phyloP scores from a whole-genome alignment of 2,113 vertebrate species.

The Bufo gargarizans region DNA sequence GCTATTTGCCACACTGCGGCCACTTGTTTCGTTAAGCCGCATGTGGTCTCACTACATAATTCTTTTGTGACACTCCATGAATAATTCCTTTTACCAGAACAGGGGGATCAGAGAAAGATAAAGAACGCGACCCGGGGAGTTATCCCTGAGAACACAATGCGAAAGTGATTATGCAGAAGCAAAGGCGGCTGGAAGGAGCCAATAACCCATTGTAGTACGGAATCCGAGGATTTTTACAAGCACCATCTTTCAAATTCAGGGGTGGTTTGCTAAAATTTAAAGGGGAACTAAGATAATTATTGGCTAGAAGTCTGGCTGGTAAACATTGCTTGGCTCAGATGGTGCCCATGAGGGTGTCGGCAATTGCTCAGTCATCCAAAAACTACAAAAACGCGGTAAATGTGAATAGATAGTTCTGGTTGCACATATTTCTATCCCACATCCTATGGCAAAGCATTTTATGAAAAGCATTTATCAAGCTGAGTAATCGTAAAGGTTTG shows the following conservation, averaged over 20 bases:
- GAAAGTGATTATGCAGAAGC: neutral
- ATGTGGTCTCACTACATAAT: neutral
- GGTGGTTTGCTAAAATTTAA: no score
- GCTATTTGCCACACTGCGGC: neutral
- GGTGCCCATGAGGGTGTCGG: conserved; percentile 61
- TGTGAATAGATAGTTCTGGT: neutral
- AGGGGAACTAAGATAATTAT: no score
- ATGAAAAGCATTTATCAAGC: no score
- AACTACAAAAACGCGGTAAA: conserved; percentile 26
- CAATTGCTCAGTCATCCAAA: neutral
- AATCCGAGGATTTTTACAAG: no score
- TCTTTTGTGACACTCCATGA: neutral
- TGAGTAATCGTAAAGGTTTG: no score
- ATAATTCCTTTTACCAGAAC: conserved; percentile 2
- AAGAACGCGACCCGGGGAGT: neutral
- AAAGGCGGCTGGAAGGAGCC: neutral
- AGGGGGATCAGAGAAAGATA: neutral
- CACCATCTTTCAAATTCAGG: no score
- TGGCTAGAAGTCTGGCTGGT: neutral
- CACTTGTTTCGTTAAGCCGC: neutral
- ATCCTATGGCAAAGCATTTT: no score
- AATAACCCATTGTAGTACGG: neutral
- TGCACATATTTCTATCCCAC: no score
- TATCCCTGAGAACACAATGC: neutral
- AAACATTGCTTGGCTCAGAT: conserved; percentile 68